Evolutionary conservation across 1,140 invertebrate species (phyloP).

Genomic region (Lucilia sericata): DNA sequence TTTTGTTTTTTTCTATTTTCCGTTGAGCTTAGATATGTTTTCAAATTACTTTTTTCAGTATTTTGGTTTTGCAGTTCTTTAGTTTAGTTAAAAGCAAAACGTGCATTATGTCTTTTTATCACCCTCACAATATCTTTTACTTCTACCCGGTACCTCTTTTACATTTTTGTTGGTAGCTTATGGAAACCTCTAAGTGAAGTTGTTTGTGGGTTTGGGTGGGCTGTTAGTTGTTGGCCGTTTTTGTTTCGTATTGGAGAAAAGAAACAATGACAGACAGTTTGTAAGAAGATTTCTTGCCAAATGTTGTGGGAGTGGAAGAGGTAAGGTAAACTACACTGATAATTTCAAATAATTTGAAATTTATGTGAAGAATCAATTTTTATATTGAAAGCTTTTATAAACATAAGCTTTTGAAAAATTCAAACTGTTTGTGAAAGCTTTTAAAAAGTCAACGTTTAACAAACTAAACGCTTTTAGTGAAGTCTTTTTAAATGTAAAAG

Average conservation of each 20-base stretch:
- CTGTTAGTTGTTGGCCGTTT: not conserved
- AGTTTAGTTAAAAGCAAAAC: constrained; percentile 15
- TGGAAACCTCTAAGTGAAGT: not conserved
- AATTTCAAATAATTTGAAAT: no score
- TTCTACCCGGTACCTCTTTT: not conserved
- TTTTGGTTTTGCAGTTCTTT: not conserved
- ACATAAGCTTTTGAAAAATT: no score
- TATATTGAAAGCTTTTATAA: no score
- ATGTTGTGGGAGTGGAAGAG: not conserved
- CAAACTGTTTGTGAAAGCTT: no score
- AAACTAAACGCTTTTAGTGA: no score
- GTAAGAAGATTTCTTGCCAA: not conserved
- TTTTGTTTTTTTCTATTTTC: not conserved
- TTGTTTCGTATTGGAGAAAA: not conserved
- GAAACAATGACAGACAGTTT: not conserved
- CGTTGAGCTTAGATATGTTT: not conserved
- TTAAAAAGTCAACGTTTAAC: no score
- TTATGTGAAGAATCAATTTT: no score
- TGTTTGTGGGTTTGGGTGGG: not conserved
- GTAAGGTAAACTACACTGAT: no score
- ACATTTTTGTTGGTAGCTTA: not conserved
- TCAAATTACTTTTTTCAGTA: no score
- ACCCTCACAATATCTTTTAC: constrained; percentile 37
- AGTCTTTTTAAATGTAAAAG: no score
- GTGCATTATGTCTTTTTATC: constrained; percentile 38